Conservation (phyloP, 1,140 invertebrate species). For the Drosophila leontia region DNA sequence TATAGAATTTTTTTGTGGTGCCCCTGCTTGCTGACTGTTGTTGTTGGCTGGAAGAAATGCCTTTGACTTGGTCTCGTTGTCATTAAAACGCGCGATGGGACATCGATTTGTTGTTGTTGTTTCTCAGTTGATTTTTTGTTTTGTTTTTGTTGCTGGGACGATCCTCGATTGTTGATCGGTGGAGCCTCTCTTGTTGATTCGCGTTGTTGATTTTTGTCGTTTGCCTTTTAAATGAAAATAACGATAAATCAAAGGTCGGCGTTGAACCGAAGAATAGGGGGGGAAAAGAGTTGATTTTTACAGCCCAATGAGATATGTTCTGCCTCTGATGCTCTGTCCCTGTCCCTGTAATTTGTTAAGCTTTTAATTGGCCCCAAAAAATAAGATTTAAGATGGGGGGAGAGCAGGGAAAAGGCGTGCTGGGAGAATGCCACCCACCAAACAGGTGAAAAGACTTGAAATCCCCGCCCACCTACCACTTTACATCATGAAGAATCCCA, state of each 20-base stretch:
- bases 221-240: constrained; percentile 83
- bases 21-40: constrained; percentile 10
- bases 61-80: constrained; percentile 75
- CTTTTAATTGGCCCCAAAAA: constrained; percentile 58
- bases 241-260: constrained; percentile 80
- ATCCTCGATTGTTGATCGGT: constrained; percentile 35
- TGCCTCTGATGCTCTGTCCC: background rate
- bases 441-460: constrained; percentile 7
- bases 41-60: constrained; percentile 61
- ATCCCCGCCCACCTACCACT: background rate
- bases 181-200: constrained; percentile 13
- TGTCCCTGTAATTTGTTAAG: constrained; percentile 51
- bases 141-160: constrained; percentile 41
- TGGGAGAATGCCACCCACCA: constrained; percentile 18
- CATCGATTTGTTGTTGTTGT: constrained; percentile 63
- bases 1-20: constrained; percentile 74
- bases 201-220: constrained; percentile 78
- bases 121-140: constrained; percentile 32
- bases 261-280: constrained; percentile 13
- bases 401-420: background rate
- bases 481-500: constrained; percentile 31
- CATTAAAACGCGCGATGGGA: constrained; percentile 82
- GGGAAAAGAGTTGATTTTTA: background rate
- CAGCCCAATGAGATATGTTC: constrained; percentile 36
- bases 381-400: background rate